phyloP scores from a whole-genome alignment of 2,113 vertebrate genomes.

The Gila orcuttii region DNA sequence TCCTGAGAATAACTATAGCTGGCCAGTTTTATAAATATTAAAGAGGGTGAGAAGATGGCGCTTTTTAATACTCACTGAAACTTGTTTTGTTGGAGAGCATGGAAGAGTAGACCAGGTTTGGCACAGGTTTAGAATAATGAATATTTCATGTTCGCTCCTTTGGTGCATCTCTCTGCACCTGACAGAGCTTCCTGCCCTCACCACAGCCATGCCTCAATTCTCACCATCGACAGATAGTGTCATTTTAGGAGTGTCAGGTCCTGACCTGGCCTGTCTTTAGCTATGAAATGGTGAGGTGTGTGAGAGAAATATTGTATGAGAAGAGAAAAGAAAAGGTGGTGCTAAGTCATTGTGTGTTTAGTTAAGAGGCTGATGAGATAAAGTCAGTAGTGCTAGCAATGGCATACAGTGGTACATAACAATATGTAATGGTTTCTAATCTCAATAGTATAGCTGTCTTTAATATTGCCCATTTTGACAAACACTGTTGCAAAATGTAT shows the following conservation, averaged over 20 bases:
- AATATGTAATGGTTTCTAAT: not conserved
- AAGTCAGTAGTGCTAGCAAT: not conserved
- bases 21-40: conserved; percentile 19
- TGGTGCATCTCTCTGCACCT: not conserved
- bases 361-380: not conserved
- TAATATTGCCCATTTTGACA: not conserved
- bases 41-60: not conserved
- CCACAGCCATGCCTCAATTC: not conserved
- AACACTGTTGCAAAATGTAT: not conserved
- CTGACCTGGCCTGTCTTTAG: not conserved
- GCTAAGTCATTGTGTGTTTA: conserved; percentile 1
- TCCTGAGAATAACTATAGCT: conserved; percentile 1
- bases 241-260: not conserved
- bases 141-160: conserved; percentile 13
- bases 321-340: not conserved
- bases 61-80: conserved; percentile 2
- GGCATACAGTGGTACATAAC: not conserved
- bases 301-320: not conserved
- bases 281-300: not conserved
- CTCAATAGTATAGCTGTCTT: not conserved
- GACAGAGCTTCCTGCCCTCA: not conserved
- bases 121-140: conserved; percentile 10
- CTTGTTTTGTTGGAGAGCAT: not conserved
- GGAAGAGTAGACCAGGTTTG: not conserved
- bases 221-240: not conserved